These are phyloP conservation scores for Liparis tanakae DNA, from an alignment of 2,797 vertebrate genomes.

Conservation along the genomic window DNA sequence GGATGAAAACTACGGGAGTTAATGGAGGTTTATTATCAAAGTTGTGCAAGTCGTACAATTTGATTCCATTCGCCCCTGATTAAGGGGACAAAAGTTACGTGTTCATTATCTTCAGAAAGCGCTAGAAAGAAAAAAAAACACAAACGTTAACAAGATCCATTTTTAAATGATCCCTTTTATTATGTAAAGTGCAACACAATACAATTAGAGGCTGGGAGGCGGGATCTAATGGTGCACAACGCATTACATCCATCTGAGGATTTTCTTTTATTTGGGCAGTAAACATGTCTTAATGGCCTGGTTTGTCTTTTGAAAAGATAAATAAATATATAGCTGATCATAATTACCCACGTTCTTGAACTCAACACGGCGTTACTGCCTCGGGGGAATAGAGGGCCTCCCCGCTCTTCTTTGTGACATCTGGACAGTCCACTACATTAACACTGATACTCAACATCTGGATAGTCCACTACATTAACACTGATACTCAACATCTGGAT, in stretches of 20 bases:
- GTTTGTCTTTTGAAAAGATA: neutral
- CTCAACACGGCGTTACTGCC: neutral
- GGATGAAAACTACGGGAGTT: conserved; percentile 20
- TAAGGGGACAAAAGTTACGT: conserved; percentile 3
- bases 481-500: no score
- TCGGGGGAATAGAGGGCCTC: neutral
- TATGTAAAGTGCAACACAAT: conserved; percentile 11
- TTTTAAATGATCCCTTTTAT: neutral
- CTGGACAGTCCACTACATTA: no score
- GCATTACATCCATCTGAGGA: conserved; percentile 3
- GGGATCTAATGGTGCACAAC: neutral
- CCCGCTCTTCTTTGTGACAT: no score
- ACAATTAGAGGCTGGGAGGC: neutral
- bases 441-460: no score
- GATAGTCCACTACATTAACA: no score
- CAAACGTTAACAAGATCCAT: neutral
- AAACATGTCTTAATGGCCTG: conserved; percentile 6
- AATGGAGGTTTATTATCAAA: conserved; percentile 13
- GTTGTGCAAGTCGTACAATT: neutral
- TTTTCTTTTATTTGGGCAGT: conserved; percentile 12
- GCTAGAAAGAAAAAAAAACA: neutral
- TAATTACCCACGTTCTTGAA: conserved; percentile 2
- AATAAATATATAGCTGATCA: neutral
- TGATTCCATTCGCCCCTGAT: neutral
- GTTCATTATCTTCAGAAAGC: conserved; percentile 17